phyloP scores from a whole-genome alignment of 1,140 invertebrate species.

The Magallana ariakensis region DNA sequence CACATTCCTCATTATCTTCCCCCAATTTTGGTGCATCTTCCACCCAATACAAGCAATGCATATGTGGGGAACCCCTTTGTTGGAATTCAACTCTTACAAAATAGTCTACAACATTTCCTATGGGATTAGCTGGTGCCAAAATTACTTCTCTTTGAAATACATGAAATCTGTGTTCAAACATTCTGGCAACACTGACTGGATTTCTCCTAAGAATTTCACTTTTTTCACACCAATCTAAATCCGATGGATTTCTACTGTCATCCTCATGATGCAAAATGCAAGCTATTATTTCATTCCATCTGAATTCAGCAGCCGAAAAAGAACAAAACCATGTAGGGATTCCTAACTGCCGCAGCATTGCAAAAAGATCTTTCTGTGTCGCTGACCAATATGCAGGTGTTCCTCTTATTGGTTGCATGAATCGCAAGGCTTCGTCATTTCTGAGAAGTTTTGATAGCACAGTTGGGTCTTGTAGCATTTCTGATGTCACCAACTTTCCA shows the following conservation, averaged over 20 bases:
- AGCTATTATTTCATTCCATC: slow-evolving; percentile 52
- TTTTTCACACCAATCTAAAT: too few species aligned
- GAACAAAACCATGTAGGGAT: too few species aligned
- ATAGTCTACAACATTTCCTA: neutral
- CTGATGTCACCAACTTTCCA: slow-evolving; percentile 27
- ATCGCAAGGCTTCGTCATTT: slow-evolving; percentile 57
- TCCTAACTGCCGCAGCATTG: too few species aligned
- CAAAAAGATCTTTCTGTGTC: too few species aligned
- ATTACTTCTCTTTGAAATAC: slow-evolving; percentile 37
- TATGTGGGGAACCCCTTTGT: too few species aligned
- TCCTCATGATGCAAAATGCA: slow-evolving; percentile 36
- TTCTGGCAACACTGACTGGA: slow-evolving; percentile 35
- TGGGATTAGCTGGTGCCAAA: slow-evolving; percentile 42
- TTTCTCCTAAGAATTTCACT: slow-evolving; percentile 10
- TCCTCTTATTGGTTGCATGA: slow-evolving; percentile 53
- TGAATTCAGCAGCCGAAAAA: slow-evolving; percentile 31
- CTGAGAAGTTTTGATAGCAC: slow-evolving; percentile 24
- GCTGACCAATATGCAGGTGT: slow-evolving; percentile 42
- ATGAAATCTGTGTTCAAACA: slow-evolving; percentile 44
- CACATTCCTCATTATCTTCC: neutral
- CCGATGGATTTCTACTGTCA: too few species aligned
- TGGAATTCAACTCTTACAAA: too few species aligned
- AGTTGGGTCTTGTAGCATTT: slow-evolving; percentile 30
- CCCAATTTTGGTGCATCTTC: slow-evolving; percentile 68
- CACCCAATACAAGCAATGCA: slow-evolving; percentile 62